Evolutionary conservation across 2,797 vertebrate species (phyloP).

Genomic region (Pangasius krempfi): DNA sequence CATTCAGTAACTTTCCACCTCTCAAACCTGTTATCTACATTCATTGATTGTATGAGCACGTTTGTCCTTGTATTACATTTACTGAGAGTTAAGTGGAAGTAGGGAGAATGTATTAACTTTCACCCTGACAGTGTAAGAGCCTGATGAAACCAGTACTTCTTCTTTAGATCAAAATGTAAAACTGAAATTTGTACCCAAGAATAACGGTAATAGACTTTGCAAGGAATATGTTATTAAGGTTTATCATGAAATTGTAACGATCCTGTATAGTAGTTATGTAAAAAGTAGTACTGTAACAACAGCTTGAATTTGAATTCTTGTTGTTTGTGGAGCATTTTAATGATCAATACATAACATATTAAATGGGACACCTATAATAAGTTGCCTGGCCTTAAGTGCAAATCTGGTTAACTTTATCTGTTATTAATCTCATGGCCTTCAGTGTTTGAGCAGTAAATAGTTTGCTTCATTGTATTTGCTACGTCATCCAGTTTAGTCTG

Average conservation of each 20-base stretch:
- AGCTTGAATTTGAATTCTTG: not conserved
- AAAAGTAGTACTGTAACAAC: not conserved
- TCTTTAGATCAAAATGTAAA: not conserved
- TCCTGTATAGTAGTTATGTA: not conserved
- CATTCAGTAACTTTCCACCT: slow-evolving; percentile 20
- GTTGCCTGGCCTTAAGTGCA: not conserved
- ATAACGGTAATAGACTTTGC: not conserved
- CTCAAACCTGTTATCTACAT: slow-evolving; percentile 17
- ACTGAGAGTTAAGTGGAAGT: slow-evolving; percentile 31
- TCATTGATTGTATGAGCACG: slow-evolving; percentile 9
- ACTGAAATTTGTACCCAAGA: not conserved
- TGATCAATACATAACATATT: not conserved
- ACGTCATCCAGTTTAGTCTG: slow-evolving; percentile 13
- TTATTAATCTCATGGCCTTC: not conserved
- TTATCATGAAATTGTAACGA: not conserved
- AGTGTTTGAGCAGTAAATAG: not conserved
- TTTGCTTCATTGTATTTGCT: not conserved
- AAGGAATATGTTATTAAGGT: not conserved
- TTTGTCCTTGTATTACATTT: slow-evolving; percentile 9
- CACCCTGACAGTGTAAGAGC: slow-evolving; percentile 6
- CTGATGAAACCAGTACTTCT: slow-evolving; percentile 30
- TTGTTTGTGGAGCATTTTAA: slow-evolving; percentile 12
- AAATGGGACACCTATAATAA: not conserved
- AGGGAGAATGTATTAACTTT: not conserved
- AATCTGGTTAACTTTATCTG: not conserved